A percentile compares a stretch with the other conserved stretches of the same genome.
phyloP scores from a whole-genome alignment of 2,113 vertebrate genomes.

The Mohoua ochrocephala region DNA sequence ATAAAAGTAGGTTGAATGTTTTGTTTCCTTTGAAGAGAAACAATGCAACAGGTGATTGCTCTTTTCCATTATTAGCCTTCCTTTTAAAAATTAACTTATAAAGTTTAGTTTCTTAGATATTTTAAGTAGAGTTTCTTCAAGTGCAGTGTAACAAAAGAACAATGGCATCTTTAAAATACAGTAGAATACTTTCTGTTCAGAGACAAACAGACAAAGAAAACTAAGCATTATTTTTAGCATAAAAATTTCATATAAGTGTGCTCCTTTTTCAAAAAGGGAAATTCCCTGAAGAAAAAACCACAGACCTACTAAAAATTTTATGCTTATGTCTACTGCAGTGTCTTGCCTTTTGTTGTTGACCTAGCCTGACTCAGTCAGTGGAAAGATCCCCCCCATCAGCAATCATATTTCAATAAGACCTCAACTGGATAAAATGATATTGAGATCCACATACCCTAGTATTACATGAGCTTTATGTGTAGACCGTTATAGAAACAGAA shows the following conservation, averaged over 20 bases:
- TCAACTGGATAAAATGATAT: neutral
- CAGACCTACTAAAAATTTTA: neutral
- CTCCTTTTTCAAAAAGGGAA: neutral
- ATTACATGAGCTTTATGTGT: neutral
- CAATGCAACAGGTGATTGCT: neutral
- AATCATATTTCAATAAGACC: neutral
- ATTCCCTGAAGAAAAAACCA: neutral
- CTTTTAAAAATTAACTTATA: neutral
- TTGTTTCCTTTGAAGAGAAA: neutral
- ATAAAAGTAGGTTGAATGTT: neutral
- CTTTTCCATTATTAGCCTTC: neutral
- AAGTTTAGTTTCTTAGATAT: neutral
- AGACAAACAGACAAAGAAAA: neutral
- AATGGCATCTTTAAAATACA: neutral
- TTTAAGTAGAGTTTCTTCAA: neutral
- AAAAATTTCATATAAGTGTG: neutral
- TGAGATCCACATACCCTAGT: neutral
- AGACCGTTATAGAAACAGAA: neutral
- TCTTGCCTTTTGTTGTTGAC: neutral
- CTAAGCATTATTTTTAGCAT: neutral
- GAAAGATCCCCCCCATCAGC: neutral
- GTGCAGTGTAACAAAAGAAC: neutral
- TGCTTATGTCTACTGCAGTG: neutral
- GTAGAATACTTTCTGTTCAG: neutral
- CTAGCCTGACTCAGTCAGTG: neutral